Percentiles rank a stretch among this genome's conserved stretches.
Evolutionary conservation across 2,113 vertebrate species (phyloP).

Genomic region (Megalops atlanticus): DNA sequence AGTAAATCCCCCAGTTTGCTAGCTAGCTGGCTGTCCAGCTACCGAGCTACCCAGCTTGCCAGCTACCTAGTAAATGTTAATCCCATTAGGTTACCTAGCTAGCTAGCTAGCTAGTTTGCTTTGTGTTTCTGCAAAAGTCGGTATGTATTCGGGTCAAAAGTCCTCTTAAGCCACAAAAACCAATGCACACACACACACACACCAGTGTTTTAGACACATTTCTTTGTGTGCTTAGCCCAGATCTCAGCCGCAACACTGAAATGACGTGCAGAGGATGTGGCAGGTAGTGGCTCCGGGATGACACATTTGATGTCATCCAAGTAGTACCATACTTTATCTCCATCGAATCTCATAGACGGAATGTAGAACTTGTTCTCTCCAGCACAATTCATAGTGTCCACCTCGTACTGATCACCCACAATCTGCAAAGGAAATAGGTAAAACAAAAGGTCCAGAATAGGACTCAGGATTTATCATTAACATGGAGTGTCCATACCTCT

Average conservation of each 20-base stretch:
- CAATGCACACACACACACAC: too few species aligned
- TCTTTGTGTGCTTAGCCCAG: slow-evolving; percentile 16
- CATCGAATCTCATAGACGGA: not conserved
- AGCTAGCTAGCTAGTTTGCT: too few species aligned
- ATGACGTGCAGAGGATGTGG: slow-evolving; percentile 26
- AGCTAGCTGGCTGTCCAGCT: too few species aligned
- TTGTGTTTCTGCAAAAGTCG: too few species aligned
- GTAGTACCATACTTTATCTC: slow-evolving; percentile 20
- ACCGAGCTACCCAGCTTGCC: too few species aligned
- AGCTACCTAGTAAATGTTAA: too few species aligned
- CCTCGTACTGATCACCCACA: not conserved
- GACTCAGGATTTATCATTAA: not conserved
- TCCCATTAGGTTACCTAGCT: too few species aligned
- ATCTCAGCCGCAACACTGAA: slow-evolving; percentile 24
- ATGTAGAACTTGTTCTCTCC: not conserved
- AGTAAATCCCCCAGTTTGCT: too few species aligned
- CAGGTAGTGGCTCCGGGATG: slow-evolving; percentile 32
- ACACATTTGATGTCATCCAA: slow-evolving; percentile 10
- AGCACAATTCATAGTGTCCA: not conserved
- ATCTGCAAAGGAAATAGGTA: not conserved
- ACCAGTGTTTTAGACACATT: not conserved
- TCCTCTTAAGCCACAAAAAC: too few species aligned
- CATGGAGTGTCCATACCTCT: not conserved
- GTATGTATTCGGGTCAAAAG: too few species aligned
- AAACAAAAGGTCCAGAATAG: not conserved